Evolutionary conservation across 2,888 invertebrate species (phyloP).

Genomic region (Acanthosepion pharaonis): DNA sequence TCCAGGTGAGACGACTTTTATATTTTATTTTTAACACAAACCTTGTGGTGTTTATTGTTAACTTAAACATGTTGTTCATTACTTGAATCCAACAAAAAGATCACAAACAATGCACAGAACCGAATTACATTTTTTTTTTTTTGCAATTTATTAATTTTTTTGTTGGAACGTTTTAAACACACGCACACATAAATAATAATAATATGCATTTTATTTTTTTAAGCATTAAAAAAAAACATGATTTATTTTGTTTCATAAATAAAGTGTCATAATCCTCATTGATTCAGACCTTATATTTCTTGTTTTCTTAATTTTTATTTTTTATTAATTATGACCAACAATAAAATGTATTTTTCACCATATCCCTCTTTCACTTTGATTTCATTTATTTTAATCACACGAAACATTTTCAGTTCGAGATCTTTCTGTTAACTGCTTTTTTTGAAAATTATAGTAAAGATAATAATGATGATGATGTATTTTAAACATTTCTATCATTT

Average conservation of each 20-base stretch:
- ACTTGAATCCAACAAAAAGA: neutral
- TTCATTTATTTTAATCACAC: neutral
- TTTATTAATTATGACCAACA: no score
- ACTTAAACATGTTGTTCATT: neutral
- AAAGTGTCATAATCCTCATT: no score
- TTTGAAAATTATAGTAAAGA: no score
- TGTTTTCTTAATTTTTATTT: no score
- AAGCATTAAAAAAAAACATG: no score
- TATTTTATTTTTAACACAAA: neutral
- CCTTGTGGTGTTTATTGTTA: neutral
- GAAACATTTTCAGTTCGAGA: neutral
- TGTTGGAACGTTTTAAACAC: neutral
- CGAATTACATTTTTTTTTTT: neutral
- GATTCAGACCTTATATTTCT: no score
- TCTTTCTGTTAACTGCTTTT: neutral
- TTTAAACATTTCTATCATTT: neutral
- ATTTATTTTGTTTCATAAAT: no score
- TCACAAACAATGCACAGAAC: neutral
- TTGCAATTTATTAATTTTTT: neutral
- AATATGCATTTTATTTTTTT: neutral
- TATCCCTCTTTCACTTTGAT: neutral
- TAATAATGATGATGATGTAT: no score
- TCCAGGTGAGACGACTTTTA: slow-evolving; percentile 41
- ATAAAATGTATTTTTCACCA: no score
- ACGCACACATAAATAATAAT: neutral